phyloP scores from a whole-genome alignment of 2,888 invertebrate species.

The Deilephila porcellus region DNA sequence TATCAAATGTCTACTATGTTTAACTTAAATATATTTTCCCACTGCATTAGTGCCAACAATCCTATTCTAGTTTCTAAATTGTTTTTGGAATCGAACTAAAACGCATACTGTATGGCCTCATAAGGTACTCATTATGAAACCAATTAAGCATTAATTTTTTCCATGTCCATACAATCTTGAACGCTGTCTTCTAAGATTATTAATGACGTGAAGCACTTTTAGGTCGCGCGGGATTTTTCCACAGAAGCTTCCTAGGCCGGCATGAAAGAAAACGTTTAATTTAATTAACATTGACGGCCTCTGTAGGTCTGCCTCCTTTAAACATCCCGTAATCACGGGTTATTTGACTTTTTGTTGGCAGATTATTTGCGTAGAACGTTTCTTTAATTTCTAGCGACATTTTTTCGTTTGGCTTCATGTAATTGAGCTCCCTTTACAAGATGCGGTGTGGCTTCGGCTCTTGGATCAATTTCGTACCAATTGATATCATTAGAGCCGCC shows the following conservation, averaged over 20 bases:
- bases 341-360: constrained; percentile 53
- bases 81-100: background rate
- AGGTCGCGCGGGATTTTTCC: background rate
- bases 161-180: too few species aligned
- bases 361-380: constrained; percentile 68
- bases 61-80: too few species aligned
- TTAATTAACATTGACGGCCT: constrained; percentile 19
- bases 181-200: too few species aligned
- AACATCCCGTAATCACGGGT: constrained; percentile 34
- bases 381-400: constrained; percentile 80
- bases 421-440: constrained; percentile 70
- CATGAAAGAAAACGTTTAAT: constrained; percentile 8
- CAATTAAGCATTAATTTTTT: too few species aligned
- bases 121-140: too few species aligned
- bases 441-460: constrained; percentile 64
- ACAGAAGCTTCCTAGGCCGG: background rate
- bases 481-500: constrained; percentile 68
- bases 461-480: constrained; percentile 73
- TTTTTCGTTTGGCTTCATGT: constrained; percentile 75
- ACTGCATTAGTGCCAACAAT: too few species aligned
- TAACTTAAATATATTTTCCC: too few species aligned
- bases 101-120: too few species aligned
- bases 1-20: too few species aligned
- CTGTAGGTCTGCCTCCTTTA: constrained; percentile 27
- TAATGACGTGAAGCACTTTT: background rate